A percentile compares a stretch with the other conserved stretches of the same genome.
Evolutionary conservation across 1,140 invertebrate genomes (phyloP).

Genomic region (Cataglyphis hispanica): DNA sequence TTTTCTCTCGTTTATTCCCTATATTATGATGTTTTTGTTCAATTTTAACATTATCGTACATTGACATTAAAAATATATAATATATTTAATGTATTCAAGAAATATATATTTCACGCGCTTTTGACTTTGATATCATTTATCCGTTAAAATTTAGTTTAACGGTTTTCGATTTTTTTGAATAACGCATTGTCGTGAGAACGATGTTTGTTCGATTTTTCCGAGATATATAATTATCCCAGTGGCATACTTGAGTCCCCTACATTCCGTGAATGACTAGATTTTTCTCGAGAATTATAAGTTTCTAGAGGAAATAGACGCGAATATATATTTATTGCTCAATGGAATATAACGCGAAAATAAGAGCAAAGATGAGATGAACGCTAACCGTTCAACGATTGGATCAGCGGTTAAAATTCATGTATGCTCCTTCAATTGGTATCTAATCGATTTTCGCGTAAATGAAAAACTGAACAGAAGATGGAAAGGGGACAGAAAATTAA

Average conservation of each 20-base stretch:
- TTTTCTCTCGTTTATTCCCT: neutral
- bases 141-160: constrained; percentile 42
- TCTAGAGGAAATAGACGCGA: constrained; percentile 4
- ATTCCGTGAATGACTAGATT: constrained; percentile 10
- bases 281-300: constrained; percentile 11
- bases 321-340: neutral
- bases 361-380: constrained; percentile 2
- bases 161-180: constrained; percentile 9
- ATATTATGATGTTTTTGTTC: neutral
- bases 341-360: constrained; percentile 4
- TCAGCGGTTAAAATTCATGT: constrained; percentile 53
- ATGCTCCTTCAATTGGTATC: constrained; percentile 22
- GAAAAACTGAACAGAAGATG: neutral
- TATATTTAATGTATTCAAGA: neutral
- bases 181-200: constrained; percentile 3
- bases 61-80: neutral
- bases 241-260: constrained; percentile 57
- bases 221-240: constrained; percentile 80
- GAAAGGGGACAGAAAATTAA: neutral
- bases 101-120: neutral
- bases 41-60: neutral
- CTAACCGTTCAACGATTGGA: constrained; percentile 45
- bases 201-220: constrained; percentile 24
- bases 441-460: constrained; percentile 40
- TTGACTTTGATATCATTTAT: neutral